Percentiles rank a stretch among this genome's conserved stretches.
Conservation (phyloP, 2,113 vertebrate genomes). For the Alaudala cheleensis region DNA sequence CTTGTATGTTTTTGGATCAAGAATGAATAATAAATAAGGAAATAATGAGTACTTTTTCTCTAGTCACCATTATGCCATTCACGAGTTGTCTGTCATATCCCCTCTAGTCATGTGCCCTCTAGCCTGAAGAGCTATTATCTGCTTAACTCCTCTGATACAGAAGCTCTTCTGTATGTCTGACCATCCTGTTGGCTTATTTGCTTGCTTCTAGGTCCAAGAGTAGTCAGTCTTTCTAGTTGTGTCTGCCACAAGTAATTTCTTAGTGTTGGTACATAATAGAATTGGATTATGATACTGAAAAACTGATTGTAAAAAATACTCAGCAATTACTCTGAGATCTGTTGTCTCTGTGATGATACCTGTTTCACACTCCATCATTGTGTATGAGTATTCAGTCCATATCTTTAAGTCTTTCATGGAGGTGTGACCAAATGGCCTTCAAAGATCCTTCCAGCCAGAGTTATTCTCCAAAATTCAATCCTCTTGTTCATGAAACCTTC, state of each 20-base stretch:
- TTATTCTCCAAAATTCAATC: background rate
- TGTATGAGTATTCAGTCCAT: background rate
- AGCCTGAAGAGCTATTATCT: background rate
- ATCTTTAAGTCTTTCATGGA: background rate
- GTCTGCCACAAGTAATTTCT: background rate
- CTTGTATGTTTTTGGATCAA: background rate
- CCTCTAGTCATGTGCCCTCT: background rate
- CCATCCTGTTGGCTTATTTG: background rate
- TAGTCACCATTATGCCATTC: background rate
- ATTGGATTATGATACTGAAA: background rate
- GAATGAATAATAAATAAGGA: background rate
- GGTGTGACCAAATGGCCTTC: background rate
- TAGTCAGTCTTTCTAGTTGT: background rate
- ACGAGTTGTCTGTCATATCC: background rate
- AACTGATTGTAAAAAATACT: background rate
- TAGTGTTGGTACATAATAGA: background rate
- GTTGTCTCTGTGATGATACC: background rate
- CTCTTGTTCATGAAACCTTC: background rate
- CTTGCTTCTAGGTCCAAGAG: background rate
- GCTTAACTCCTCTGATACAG: background rate
- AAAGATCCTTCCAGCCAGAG: background rate
- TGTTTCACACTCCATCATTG: background rate
- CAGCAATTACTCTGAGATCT: background rate
- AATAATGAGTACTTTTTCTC: background rate
- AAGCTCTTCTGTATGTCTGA: background rate